These are phyloP conservation scores for Felis chaus DNA, from an alignment of 2,113 vertebrate genomes.

Conservation along the genomic window DNA sequence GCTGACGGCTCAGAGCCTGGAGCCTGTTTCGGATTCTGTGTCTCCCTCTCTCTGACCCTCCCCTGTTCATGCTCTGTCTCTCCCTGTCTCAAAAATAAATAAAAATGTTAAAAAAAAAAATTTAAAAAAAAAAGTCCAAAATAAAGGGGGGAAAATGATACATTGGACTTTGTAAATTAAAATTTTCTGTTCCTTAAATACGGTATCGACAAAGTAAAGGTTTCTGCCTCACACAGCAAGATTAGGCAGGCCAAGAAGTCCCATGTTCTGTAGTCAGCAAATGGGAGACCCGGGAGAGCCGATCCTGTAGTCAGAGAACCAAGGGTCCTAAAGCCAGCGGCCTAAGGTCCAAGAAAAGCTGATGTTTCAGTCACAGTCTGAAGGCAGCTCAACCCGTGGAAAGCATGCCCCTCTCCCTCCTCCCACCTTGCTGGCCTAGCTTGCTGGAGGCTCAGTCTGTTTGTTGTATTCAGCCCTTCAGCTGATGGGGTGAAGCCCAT, in stretches of 20 bases:
- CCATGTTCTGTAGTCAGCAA: background rate
- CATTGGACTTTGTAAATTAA: background rate
- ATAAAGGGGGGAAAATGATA: background rate
- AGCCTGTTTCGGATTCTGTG: too few species aligned
- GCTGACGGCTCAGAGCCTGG: too few species aligned
- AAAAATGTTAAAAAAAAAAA: background rate
- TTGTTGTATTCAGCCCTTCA: background rate
- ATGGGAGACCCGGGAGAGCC: background rate
- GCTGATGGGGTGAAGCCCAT: background rate
- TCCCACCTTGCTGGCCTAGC: too few species aligned
- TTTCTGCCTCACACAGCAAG: background rate
- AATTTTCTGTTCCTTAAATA: background rate
- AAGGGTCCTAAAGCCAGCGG: background rate
- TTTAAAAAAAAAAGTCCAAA: background rate
- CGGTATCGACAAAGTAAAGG: background rate
- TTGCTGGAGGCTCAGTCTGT: background rate
- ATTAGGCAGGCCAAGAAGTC: background rate
- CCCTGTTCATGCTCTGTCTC: too few species aligned
- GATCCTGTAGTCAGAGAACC: background rate
- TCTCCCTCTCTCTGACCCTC: too few species aligned
- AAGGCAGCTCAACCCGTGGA: background rate
- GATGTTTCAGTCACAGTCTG: background rate
- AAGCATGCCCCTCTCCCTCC: too few species aligned
- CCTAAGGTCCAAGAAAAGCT: background rate
- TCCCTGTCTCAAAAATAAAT: too few species aligned